Evolutionary conservation across 2,888 invertebrate species (phyloP).

Genomic region (Drosophila prolongata): DNA sequence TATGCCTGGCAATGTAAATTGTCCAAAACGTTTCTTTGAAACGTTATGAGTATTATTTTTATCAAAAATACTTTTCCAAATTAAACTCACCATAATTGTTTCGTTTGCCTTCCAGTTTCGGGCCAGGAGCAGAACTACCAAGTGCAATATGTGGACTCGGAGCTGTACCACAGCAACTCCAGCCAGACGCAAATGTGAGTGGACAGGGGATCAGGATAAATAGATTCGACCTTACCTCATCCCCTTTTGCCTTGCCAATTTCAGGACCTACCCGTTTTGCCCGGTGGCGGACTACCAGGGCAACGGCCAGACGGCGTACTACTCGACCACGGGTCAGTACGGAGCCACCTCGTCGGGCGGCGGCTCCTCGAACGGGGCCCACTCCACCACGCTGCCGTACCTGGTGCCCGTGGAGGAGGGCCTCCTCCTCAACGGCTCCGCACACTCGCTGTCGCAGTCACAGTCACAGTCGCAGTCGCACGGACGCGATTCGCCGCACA

Average conservation of each 20-base stretch:
- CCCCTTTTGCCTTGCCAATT: slow-evolving; percentile 3
- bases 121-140: slow-evolving; percentile 86
- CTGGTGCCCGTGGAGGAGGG: slow-evolving; percentile 90
- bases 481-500: slow-evolving; percentile 88
- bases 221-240: neutral
- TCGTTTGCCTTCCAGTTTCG: slow-evolving; percentile 75
- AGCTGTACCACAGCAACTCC: slow-evolving; percentile 87
- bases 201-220: neutral
- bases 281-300: slow-evolving; percentile 88
- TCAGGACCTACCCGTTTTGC: slow-evolving; percentile 91
- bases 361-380: slow-evolving; percentile 82
- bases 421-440: slow-evolving; percentile 86
- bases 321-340: slow-evolving; percentile 87
- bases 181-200: slow-evolving; percentile 87
- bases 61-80: neutral
- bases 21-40: too few relatives aligned
- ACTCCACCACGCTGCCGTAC: slow-evolving; percentile 85
- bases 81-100: neutral
- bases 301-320: slow-evolving; percentile 87
- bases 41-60: neutral
- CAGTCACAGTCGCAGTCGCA: slow-evolving; percentile 83
- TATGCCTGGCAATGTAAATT: too few relatives aligned
- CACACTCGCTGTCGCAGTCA: slow-evolving; percentile 29
- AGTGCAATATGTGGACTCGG: slow-evolving; percentile 91
- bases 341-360: slow-evolving; percentile 84